phyloP scores from a whole-genome alignment of 1,140 invertebrate species.

The Drosophila persimilis region DNA sequence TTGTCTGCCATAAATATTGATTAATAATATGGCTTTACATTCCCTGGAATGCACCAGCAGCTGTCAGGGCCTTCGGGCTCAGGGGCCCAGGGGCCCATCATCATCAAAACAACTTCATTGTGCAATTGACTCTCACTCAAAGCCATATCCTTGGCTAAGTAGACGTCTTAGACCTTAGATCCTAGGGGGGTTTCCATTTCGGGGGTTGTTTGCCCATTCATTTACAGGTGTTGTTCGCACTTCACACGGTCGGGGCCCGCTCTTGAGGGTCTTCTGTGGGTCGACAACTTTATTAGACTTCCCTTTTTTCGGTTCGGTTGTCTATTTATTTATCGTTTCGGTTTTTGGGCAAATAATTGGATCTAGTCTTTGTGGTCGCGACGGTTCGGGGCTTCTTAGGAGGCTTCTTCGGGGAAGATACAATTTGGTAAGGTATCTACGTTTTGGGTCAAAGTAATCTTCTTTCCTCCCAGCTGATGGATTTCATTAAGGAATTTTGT shows the following conservation, averaged over 20 bases:
- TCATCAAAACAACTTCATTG: conserved; percentile 78
- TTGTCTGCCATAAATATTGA: conserved; percentile 74
- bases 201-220: conserved; percentile 37
- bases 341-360: conserved; percentile 42
- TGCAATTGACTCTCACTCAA: conserved; percentile 49
- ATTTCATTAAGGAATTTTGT: too few relatives aligned
- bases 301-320: conserved; percentile 1
- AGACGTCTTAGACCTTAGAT: conserved; percentile 27
- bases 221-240: conserved; percentile 58
- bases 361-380: conserved; percentile 17
- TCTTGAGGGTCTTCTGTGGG: conserved; percentile 46
- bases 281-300: conserved; percentile 43
- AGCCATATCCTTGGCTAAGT: conserved; percentile 42
- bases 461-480: neutral
- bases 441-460: neutral
- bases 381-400: conserved; percentile 14
- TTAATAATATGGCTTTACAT: conserved; percentile 77
- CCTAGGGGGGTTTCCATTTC: neutral
- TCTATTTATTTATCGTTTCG: conserved; percentile 44
- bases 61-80: conserved; percentile 39
- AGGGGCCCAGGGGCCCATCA: conserved; percentile 25
- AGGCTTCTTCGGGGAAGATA: conserved; percentile 32
- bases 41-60: conserved; percentile 51
- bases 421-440: conserved; percentile 22
- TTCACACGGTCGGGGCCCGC: conserved; percentile 61